Percentiles rank a stretch among this genome's conserved stretches.
phyloP scores from a whole-genome alignment of 2,888 invertebrate genomes.

The Octonoba sinensis region DNA sequence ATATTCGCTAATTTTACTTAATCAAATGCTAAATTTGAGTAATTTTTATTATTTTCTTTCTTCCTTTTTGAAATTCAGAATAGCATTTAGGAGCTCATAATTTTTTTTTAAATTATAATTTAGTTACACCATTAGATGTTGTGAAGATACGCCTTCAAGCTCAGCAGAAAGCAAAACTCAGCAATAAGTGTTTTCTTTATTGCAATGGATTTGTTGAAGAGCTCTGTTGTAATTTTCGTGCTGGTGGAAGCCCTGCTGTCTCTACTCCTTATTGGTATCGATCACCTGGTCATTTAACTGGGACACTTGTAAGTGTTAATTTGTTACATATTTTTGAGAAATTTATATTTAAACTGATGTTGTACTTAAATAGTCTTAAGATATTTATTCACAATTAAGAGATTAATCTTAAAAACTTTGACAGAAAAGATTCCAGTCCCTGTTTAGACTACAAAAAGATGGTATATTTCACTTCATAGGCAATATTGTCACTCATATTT shows the following conservation, averaged over 20 bases:
- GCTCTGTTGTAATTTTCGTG: slow-evolving; percentile 77
- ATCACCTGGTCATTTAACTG: slow-evolving; percentile 80
- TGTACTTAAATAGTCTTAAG: no score
- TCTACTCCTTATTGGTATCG: slow-evolving; percentile 75
- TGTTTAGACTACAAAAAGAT: no score
- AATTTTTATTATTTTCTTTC: background rate
- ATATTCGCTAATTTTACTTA: no score
- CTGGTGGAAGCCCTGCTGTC: slow-evolving; percentile 65
- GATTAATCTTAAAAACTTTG: no score
- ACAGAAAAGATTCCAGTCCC: no score
- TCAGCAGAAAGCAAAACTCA: slow-evolving; percentile 83
- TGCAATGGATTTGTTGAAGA: slow-evolving; percentile 99
- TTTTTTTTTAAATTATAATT: background rate
- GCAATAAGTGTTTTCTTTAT: slow-evolving; percentile 91
- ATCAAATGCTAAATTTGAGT: no score
- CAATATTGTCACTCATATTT: no score
- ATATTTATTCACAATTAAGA: no score
- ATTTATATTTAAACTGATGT: no score
- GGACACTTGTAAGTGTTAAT: slow-evolving; percentile 72
- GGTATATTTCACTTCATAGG: no score
- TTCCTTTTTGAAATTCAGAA: background rate
- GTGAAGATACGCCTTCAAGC: slow-evolving; percentile 97
- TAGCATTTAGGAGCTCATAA: background rate
- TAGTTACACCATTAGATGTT: slow-evolving; percentile 99
- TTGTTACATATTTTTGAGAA: background rate